These are phyloP conservation scores for Orthosia cruda DNA, from an alignment of 2,888 invertebrate genomes.

Conservation along the genomic window DNA sequence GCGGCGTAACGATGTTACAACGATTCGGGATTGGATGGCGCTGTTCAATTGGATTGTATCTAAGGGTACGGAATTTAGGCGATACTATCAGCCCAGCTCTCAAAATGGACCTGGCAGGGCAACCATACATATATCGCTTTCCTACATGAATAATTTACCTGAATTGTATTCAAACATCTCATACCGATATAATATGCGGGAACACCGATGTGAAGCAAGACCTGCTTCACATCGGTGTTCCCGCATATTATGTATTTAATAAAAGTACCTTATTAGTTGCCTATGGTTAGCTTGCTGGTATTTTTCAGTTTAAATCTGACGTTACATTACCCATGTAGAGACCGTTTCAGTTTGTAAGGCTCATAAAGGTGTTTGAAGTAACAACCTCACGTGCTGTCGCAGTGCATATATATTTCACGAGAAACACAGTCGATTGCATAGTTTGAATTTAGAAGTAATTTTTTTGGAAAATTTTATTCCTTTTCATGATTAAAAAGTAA, in stretches of 20 bases:
- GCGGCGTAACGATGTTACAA: conserved; percentile 64
- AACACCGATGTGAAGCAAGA: too few relatives aligned
- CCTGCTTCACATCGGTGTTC: neutral
- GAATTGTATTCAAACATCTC: neutral
- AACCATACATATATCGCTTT: neutral
- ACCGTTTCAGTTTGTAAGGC: conserved; percentile 9
- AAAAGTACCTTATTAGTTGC: neutral
- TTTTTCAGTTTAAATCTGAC: neutral
- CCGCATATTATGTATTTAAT: neutral
- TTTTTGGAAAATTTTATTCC: neutral
- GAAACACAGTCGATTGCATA: conserved; percentile 4
- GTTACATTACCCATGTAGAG: neutral
- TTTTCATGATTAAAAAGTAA: neutral
- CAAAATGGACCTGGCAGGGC: neutral
- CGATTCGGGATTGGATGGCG: conserved; percentile 52
- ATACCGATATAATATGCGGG: too few relatives aligned
- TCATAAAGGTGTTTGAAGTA: neutral
- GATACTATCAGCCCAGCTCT: conserved; percentile 4
- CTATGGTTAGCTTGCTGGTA: neutral
- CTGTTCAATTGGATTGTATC: conserved; percentile 56
- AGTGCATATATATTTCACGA: neutral
- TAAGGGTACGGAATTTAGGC: conserved; percentile 25
- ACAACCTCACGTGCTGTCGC: neutral
- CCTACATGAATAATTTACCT: neutral
- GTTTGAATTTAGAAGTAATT: conserved; percentile 3